Evolutionary conservation across 2,888 invertebrate genomes (phyloP).

Genomic region (Drosophila testacea): DNA sequence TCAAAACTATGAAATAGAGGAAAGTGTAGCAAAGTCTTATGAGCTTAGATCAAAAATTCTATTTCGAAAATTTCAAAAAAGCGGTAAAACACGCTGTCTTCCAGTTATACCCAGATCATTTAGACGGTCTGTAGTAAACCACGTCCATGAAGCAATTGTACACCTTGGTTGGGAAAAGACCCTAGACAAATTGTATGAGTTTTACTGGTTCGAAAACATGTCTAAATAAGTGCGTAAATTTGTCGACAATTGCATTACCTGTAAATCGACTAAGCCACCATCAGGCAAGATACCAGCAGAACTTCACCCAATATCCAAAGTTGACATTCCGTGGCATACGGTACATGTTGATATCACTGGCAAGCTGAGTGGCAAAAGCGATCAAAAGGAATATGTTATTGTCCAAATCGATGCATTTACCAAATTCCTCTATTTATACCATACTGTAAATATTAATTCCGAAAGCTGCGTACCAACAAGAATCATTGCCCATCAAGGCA

Average conservation of each 20-base stretch:
- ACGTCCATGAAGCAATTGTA: conserved; percentile 37
- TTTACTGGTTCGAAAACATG: background rate
- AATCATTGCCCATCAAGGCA: background rate
- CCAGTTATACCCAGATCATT: conserved; percentile 38
- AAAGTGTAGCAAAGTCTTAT: background rate
- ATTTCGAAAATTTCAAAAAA: conserved; percentile 38
- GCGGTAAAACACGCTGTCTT: conserved; percentile 40
- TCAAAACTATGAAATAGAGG: too few species aligned
- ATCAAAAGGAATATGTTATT: conserved; percentile 13
- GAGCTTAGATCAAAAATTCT: background rate
- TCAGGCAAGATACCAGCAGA: too few species aligned
- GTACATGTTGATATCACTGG: too few species aligned
- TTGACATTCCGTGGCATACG: too few species aligned
- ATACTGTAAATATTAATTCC: conserved; percentile 13
- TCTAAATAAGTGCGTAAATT: too few species aligned
- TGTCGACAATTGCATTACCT: too few species aligned
- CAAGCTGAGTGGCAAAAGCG: background rate
- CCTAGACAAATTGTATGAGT: conserved; percentile 38
- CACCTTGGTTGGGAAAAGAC: conserved; percentile 44
- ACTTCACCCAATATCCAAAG: too few species aligned
- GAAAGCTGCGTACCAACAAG: background rate
- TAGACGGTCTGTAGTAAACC: conserved; percentile 38
- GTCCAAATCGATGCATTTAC: conserved; percentile 16
- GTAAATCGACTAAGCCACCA: too few species aligned
- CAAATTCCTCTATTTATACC: conserved; percentile 13